These are phyloP conservation scores for Euwallacea similis DNA, from an alignment of 1,140 invertebrate genomes.

Conservation along the genomic window DNA sequence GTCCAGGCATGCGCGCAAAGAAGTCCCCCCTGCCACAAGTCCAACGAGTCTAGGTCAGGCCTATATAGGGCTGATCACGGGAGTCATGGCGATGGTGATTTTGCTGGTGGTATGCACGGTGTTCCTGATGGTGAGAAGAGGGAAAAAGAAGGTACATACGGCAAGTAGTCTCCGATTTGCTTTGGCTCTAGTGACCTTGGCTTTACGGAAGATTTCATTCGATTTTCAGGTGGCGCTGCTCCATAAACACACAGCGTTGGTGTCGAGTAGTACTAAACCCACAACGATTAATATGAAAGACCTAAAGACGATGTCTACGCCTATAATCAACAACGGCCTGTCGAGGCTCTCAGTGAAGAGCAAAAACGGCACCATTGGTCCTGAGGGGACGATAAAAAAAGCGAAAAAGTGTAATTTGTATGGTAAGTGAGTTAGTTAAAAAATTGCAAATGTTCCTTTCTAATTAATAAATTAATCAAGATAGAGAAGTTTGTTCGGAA, in stretches of 20 bases:
- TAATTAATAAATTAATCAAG: too few relatives aligned
- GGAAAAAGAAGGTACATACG: conserved; percentile 62
- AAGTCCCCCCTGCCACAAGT: conserved; percentile 66
- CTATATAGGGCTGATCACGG: conserved; percentile 80
- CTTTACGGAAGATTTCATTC: not conserved
- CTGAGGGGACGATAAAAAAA: conserved; percentile 43
- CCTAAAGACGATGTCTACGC: conserved; percentile 60
- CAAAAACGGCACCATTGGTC: conserved; percentile 49
- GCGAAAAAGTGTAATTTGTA: conserved; percentile 52
- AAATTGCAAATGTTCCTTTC: too few relatives aligned
- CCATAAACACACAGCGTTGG: conserved; percentile 68
- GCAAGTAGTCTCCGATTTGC: conserved; percentile 11
- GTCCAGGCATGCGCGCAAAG: conserved; percentile 53
- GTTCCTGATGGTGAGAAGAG: conserved; percentile 70
- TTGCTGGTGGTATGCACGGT: conserved; percentile 69
- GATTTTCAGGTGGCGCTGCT: conserved; percentile 58
- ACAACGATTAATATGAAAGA: conserved; percentile 71
- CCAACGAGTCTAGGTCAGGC: conserved; percentile 66
- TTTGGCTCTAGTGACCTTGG: not conserved
- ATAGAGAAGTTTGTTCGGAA: too few relatives aligned
- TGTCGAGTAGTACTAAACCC: conserved; percentile 55
- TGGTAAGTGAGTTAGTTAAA: conserved; percentile 40
- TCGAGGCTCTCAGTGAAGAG: conserved; percentile 57
- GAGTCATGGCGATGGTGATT: conserved; percentile 72
- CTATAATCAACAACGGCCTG: conserved; percentile 62